Evolutionary conservation across 2,797 vertebrate genomes (phyloP), one percentile per base, ranked within the genome.

Genomic region (Alauda arvensis): DNA sequence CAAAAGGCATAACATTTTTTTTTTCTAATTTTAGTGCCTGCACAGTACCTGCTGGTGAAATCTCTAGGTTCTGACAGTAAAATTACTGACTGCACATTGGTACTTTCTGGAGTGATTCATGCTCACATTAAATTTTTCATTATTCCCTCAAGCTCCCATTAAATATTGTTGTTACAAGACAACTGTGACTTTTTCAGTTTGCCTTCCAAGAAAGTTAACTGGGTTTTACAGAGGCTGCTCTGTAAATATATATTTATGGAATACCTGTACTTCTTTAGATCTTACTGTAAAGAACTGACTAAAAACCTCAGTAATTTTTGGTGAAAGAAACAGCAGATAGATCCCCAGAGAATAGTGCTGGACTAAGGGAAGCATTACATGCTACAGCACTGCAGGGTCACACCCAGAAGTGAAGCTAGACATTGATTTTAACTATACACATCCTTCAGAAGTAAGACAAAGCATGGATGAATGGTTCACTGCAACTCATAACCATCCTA

Each of bases 101-200:
- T 55, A 77, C 86, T 84, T 39, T 89, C 63, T n/a, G 13, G 25
- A 40, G 63, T 78, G 67, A 90, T 76, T 91, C 57, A 72, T 53
- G n/a, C 28, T 83, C 63, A 8, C 52, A 70, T 61, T 83, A 63
- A 18, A 43, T 77, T 93, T 88, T 83, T 70, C 28, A 55, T 77
- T 85, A 55, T 77, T 70, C 87, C 63, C 61, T 79, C 80, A 89
- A 81, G 39, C 9, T 83, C 43, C 43, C 29, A 29, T 77, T 71
- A 85, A 92, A 87, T 3, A 17, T 18, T 18, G 34, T 56, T 28
- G 60, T 72, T 34, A 81, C 52, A 75, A 48, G 31, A 8, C 6
- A 9, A 61, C 17, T 61, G 37, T 59, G 68, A 76, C 46, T 70
- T 85, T 59, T 86, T 57, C 77, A 67, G 19, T 33, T 83, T 76